phyloP scores from a whole-genome alignment of 2,113 vertebrate species.

The Menura novaehollandiae region DNA sequence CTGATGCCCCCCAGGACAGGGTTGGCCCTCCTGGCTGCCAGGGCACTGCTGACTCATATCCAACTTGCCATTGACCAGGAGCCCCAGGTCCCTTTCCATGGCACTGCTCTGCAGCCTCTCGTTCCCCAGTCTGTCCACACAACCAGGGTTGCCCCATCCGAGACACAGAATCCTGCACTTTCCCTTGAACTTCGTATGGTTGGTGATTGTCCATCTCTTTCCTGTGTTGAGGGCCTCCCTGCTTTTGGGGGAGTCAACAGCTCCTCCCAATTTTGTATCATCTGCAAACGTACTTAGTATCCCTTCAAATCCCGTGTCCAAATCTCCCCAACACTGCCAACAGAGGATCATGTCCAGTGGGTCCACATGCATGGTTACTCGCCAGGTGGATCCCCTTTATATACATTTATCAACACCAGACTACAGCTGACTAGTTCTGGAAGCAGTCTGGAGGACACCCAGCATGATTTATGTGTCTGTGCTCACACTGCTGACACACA shows the following conservation, averaged over 20 bases:
- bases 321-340: too few relatives aligned
- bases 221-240: not conserved
- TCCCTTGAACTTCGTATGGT: too few relatives aligned
- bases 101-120: not conserved
- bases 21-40: not conserved
- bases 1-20: not conserved
- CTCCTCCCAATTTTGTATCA: not conserved
- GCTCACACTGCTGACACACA: not conserved
- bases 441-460: not conserved
- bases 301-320: not conserved
- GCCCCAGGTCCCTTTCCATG: accelerated
- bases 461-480: not conserved
- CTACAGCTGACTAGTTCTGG: not conserved
- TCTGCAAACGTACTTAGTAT: not conserved
- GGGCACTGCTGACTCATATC: not conserved
- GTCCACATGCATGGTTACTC: not conserved
- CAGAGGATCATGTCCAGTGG: not conserved
- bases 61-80: not conserved
- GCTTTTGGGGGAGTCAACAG: not conserved
- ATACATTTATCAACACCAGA: not conserved
- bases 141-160: not conserved
- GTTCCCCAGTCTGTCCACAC: accelerated
- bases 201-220: not conserved
- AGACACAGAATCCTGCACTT: not conserved
- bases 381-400: not conserved